phyloP scores from a whole-genome alignment of 2,888 invertebrate species.

The Hirtodrosophila histrioides region DNA sequence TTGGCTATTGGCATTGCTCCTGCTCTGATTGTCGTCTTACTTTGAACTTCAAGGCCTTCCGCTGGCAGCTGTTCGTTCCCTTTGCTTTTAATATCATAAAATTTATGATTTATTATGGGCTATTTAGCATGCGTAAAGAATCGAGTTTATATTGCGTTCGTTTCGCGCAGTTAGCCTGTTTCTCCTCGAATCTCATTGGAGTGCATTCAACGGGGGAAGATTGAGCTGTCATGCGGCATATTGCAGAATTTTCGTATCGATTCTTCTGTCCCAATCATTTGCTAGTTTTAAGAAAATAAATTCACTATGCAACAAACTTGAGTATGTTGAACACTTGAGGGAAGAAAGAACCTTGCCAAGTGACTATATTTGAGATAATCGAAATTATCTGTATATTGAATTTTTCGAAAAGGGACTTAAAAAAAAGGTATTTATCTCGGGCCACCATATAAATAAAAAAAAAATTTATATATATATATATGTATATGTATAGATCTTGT shows the following conservation, averaged over 20 bases:
- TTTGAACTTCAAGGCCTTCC: slow-evolving; percentile 2
- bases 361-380: too few species aligned
- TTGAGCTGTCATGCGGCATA: slow-evolving; percentile 24
- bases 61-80: slow-evolving; percentile 37
- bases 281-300: too few species aligned
- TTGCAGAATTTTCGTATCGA: neutral
- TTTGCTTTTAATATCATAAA: slow-evolving; percentile 39
- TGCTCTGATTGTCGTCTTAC: too few species aligned
- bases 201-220: slow-evolving; percentile 13
- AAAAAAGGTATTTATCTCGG: too few species aligned
- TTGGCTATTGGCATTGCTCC: slow-evolving; percentile 38
- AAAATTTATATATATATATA: too few species aligned
- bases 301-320: too few species aligned
- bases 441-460: too few species aligned
- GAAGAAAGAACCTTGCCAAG: too few species aligned
- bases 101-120: slow-evolving; percentile 63
- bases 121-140: slow-evolving; percentile 44
- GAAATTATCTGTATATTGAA: too few species aligned
- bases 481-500: too few species aligned
- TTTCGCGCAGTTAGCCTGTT: slow-evolving; percentile 27
- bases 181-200: neutral
- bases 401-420: too few species aligned
- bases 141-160: slow-evolving; percentile 9
- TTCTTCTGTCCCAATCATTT: neutral
- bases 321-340: too few species aligned